Conservation (phyloP, 2,888 invertebrate genomes). For the Nomada flava region DNA sequence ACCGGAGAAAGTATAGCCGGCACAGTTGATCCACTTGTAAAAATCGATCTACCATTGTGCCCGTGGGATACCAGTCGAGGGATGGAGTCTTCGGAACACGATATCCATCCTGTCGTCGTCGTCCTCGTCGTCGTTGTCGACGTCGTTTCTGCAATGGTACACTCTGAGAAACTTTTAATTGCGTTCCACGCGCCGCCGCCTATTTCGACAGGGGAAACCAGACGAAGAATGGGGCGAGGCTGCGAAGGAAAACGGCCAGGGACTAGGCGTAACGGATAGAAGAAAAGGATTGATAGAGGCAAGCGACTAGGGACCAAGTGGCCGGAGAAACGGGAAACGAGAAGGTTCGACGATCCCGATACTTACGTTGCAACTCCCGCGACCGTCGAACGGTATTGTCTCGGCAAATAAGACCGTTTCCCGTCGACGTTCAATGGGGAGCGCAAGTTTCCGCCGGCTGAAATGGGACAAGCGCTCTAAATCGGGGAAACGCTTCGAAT, state of each 20-base stretch:
- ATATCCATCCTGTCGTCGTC: slow-evolving; percentile 67
- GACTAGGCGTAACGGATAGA: background rate
- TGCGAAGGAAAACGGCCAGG: background rate
- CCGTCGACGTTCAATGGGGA: slow-evolving; percentile 1
- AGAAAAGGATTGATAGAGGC: background rate
- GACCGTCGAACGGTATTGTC: slow-evolving; percentile 41
- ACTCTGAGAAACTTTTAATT: slow-evolving; percentile 79
- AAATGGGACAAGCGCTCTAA: slow-evolving; percentile 17
- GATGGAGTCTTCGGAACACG: slow-evolving; percentile 31
- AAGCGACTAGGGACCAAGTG: slow-evolving; percentile 7
- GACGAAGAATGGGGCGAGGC: slow-evolving; percentile 4
- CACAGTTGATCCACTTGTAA: slow-evolving; percentile 45
- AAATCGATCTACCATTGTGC: slow-evolving; percentile 42
- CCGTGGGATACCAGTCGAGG: slow-evolving; percentile 28
- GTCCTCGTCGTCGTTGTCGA: background rate
- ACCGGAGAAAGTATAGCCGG: slow-evolving; percentile 15
- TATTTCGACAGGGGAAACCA: slow-evolving; percentile 50
- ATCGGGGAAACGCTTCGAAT: slow-evolving; percentile 4
- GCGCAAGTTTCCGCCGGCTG: background rate
- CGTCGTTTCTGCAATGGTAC: slow-evolving; percentile 55
- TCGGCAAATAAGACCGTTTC: slow-evolving; percentile 46
- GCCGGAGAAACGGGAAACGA: slow-evolving; percentile 12
- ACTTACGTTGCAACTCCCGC: slow-evolving; percentile 23
- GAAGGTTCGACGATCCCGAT: slow-evolving; percentile 14
- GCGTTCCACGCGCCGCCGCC: slow-evolving; percentile 74